phyloP scores from a whole-genome alignment of 2,888 invertebrate genomes.

The Orthonychiurus folsomi region DNA sequence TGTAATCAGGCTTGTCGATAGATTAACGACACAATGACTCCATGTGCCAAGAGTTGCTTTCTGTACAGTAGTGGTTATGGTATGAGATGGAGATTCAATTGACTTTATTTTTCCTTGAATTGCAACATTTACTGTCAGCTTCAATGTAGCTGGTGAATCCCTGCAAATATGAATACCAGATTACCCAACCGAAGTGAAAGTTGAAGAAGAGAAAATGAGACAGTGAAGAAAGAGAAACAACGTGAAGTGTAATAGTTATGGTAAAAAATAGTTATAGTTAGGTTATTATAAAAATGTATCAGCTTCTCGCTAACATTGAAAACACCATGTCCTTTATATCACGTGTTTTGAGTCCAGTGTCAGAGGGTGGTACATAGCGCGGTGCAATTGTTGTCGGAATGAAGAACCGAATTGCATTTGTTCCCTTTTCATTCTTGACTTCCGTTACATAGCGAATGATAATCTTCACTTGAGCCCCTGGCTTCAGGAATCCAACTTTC shows the following conservation, averaged over 20 bases:
- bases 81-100: slow-evolving; percentile 33
- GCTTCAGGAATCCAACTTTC: slow-evolving; percentile 34
- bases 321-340: slow-evolving; percentile 32
- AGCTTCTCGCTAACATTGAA: slow-evolving; percentile 22
- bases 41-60: slow-evolving; percentile 25
- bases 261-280: too few species aligned
- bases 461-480: slow-evolving; percentile 37
- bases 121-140: slow-evolving; percentile 30
- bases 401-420: slow-evolving; percentile 34
- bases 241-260: too few species aligned
- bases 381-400: slow-evolving; percentile 40
- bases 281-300: too few species aligned
- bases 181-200: neutral
- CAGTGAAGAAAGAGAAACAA: neutral
- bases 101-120: slow-evolving; percentile 33
- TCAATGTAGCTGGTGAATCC: slow-evolving; percentile 30
- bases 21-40: slow-evolving; percentile 26
- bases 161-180: slow-evolving; percentile 13
- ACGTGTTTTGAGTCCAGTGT: slow-evolving; percentile 24
- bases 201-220: neutral
- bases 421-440: slow-evolving; percentile 35
- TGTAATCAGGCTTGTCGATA: slow-evolving; percentile 15
- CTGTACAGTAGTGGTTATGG: slow-evolving; percentile 16
- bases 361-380: slow-evolving; percentile 32
- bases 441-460: slow-evolving; percentile 37